Conservation (phyloP, 2,888 invertebrate genomes). For the Metallyticus violacea region DNA sequence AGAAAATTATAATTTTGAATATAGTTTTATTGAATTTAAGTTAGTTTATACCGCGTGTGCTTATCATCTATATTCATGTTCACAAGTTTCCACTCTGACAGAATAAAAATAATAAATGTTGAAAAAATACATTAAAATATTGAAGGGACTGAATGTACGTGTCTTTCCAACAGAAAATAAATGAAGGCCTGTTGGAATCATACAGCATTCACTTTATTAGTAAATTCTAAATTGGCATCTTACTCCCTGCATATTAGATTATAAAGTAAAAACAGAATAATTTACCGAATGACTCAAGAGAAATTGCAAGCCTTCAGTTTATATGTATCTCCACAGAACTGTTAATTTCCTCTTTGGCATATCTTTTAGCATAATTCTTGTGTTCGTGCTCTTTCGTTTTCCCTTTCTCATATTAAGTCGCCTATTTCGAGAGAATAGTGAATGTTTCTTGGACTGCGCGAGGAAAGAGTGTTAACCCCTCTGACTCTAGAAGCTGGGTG, state of each 20-base stretch:
- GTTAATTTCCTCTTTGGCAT: neutral
- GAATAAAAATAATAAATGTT: too few relatives aligned
- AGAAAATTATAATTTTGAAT: neutral
- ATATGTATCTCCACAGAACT: neutral
- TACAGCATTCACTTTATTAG: neutral
- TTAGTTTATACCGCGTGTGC: neutral
- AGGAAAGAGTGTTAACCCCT: too few relatives aligned
- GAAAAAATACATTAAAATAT: too few relatives aligned
- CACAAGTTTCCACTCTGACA: too few relatives aligned
- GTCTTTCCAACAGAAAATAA: neutral
- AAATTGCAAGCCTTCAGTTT: neutral
- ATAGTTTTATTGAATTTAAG: neutral
- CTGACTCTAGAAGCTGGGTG: too few relatives aligned
- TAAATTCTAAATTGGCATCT: neutral
- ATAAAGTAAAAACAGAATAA: neutral
- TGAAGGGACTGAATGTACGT: too few relatives aligned
- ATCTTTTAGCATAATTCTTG: too few relatives aligned
- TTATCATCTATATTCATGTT: neutral
- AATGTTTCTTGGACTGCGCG: too few relatives aligned
- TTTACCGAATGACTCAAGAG: neutral
- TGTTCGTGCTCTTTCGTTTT: neutral
- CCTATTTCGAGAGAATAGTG: too few relatives aligned
- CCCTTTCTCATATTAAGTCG: too few relatives aligned
- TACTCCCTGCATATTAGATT: neutral
- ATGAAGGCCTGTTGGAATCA: neutral